Base-by-base conservation (phyloP, 2,888 invertebrate species). In the Carterocephalus palaemon region DNA sequence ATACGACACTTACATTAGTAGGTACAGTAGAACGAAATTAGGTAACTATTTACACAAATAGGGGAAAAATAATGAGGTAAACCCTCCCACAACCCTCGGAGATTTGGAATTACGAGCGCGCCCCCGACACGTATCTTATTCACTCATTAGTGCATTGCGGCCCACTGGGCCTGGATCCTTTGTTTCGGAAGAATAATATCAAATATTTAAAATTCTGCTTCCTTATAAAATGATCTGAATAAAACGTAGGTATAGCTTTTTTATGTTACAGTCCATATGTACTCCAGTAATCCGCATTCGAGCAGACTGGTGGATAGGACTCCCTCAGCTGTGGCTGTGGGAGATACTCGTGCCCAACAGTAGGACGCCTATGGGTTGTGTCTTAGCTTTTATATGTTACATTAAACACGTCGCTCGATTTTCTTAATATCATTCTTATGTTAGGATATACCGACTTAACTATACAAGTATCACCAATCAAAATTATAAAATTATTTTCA, bases 11-110 rank as follows among this genome's bases (percentile, higher is more conserved):
- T 78, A 80, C 54, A 65, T 60, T 71, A 71, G 71, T 75, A 77
- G 67, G 68, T 75, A 80, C 67, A 76, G 69, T 75, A 59, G 62
- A 80, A 78, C 65, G 59, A 75, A 84, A 84, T 81, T 80, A 78
- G 76, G 77, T 81, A 84, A 86, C 85, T 86, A 86, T 86, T 85
- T 85, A 86, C 86, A 86, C 78, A 78, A 81, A 84, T 75, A 80
- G 79, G 84, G 85, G 80, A 74, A 84, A 84, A 85, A 86, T 84
- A 86, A 85, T 83, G 86, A 85, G 85, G 84, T 67, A 64, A 75
- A 75, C 81, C 83, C 82, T 81, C 83, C 83, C 85, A 85, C 84
- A 85, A 85, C 85, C 86, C 83, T 84, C 75, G 75, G 84, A 85
- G 82, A 85, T 82, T 82, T 76, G 70, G 75, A 81, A 81, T 81